Conservation (phyloP, 1,140 invertebrate genomes). For the Phocides pigmalion region DNA sequence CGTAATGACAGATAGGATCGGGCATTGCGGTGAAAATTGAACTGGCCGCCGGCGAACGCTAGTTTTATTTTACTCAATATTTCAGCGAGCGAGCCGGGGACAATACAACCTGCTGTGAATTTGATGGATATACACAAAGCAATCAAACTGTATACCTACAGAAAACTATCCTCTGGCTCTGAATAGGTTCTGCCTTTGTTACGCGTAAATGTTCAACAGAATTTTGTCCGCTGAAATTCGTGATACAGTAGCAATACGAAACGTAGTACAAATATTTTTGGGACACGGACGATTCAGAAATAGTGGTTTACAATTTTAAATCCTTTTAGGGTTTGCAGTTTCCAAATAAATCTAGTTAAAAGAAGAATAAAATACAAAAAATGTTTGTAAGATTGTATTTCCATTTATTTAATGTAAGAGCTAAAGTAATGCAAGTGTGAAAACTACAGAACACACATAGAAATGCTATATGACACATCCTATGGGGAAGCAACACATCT, state of each 20-base stretch:
- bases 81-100: constrained; percentile 51
- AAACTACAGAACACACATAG: too few species aligned
- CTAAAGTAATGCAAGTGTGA: too few species aligned
- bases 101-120: constrained; percentile 71
- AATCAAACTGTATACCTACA: constrained; percentile 34
- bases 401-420: too few species aligned
- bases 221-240: constrained; percentile 29
- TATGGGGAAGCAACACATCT: too few species aligned
- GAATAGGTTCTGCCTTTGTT: constrained; percentile 33
- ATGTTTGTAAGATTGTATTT: too few species aligned
- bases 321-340: constrained; percentile 5
- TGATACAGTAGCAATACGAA: constrained; percentile 9
- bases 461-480: too few species aligned
- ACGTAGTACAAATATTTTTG: constrained; percentile 24
- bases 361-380: too few species aligned
- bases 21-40: constrained; percentile 50
- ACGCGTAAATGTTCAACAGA: constrained; percentile 27
- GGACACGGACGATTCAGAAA: constrained; percentile 11
- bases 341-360: background rate
- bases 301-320: constrained; percentile 5
- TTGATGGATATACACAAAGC: constrained; percentile 52
- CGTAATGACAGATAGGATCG: constrained; percentile 61
- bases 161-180: constrained; percentile 30
- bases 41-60: constrained; percentile 39
- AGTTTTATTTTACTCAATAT: constrained; percentile 71